Evolutionary conservation across 2,797 vertebrate genomes (phyloP).

Genomic region (Cossypha heuglini): DNA sequence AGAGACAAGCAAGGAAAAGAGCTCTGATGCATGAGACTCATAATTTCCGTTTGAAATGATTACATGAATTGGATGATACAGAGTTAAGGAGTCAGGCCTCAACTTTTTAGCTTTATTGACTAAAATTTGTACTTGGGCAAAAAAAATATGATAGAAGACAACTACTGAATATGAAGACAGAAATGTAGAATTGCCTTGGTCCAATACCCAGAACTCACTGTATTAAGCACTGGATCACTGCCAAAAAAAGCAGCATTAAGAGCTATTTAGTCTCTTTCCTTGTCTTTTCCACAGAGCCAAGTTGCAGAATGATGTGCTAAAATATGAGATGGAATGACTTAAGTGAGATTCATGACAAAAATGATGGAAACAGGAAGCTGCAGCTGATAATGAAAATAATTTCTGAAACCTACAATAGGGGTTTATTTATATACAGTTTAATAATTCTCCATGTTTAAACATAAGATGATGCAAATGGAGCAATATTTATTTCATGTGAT

Average conservation of each 20-base stretch:
- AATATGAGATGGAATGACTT: neutral
- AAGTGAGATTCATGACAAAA: constrained; percentile 9
- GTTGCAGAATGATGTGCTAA: neutral
- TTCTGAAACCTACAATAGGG: neutral
- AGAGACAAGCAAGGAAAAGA: neutral
- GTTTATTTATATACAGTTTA: neutral
- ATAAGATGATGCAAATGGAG: neutral
- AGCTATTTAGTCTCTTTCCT: neutral
- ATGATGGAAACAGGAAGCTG: neutral
- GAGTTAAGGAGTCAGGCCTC: neutral
- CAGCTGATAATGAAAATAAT: neutral
- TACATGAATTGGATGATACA: neutral
- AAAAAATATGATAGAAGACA: neutral
- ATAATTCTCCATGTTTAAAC: neutral
- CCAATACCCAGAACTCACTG: neutral
- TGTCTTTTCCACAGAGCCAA: neutral
- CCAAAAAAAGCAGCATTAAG: constrained; percentile 12
- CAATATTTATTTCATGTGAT: neutral
- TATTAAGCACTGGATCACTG: neutral
- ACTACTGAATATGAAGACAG: neutral
- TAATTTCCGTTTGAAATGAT: neutral
- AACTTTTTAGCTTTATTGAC: neutral
- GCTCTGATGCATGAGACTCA: neutral
- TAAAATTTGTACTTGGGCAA: neutral
- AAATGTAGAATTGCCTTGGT: neutral